Evolutionary conservation across 2,113 vertebrate genomes (phyloP).

Genomic region (Scortum barcoo): DNA sequence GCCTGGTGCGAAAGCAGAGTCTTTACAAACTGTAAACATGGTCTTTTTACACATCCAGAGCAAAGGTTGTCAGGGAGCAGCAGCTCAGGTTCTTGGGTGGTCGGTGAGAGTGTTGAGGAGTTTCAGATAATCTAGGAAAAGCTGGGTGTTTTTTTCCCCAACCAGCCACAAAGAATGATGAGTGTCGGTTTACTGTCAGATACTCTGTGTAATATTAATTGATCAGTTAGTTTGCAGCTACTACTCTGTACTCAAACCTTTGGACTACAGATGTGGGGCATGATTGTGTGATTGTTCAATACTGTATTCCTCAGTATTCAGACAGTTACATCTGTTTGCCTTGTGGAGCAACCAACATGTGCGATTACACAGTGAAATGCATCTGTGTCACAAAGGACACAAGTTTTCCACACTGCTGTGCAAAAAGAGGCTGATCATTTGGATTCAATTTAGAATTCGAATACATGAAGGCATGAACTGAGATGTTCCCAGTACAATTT

Average conservation of each 20-base stretch:
- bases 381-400: not conserved
- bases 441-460: too few relatives aligned
- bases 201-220: not conserved
- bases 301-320: not conserved
- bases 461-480: not conserved
- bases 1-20: constrained; percentile 29
- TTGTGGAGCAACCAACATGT: not conserved
- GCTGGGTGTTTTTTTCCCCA: not conserved
- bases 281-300: not conserved
- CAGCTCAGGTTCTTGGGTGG: constrained; percentile 15
- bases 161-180: not conserved
- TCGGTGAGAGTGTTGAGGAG: not conserved
- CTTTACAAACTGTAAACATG: constrained; percentile 58
- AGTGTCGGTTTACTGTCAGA: not conserved
- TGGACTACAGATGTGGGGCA: not conserved
- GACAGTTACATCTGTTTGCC: not conserved
- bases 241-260: not conserved
- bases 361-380: not conserved
- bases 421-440: not conserved
- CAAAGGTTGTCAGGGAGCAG: constrained; percentile 46
- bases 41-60: constrained; percentile 30
- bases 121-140: constrained; percentile 10
- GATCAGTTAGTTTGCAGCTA: not conserved
- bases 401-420: not conserved
- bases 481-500: not conserved